These are phyloP conservation scores for Pyrgus malvae DNA, from an alignment of 2,888 invertebrate genomes.

Conservation along the genomic window DNA sequence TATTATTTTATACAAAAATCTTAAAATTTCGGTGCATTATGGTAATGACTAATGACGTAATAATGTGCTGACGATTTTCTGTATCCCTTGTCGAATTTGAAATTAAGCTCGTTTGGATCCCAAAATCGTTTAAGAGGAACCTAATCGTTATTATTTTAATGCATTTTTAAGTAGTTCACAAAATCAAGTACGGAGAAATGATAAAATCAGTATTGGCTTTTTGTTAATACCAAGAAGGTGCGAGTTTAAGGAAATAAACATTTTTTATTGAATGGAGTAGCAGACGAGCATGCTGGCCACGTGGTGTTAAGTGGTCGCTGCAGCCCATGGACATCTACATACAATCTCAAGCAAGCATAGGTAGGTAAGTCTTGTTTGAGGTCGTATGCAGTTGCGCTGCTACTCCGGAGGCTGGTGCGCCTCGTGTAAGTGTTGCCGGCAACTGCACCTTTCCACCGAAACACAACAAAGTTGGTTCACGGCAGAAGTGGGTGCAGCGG, in stretches of 20 bases:
- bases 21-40: conserved; percentile 66
- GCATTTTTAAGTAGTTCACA: conserved; percentile 21
- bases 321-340: too few species aligned
- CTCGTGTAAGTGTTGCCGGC: too few species aligned
- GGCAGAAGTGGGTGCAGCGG: too few species aligned
- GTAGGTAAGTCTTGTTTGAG: too few species aligned
- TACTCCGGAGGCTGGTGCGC: too few species aligned
- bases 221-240: conserved; percentile 3
- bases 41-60: conserved; percentile 70
- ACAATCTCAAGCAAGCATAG: too few species aligned
- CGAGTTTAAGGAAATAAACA: not conserved
- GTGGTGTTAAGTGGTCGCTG: too few species aligned
- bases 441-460: too few species aligned
- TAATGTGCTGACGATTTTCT: conserved; percentile 60
- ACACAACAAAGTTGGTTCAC: too few species aligned
- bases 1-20: conserved; percentile 55
- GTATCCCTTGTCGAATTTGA: conserved; percentile 48
- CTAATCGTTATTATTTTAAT: conserved; percentile 25
- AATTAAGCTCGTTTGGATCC: conserved; percentile 39
- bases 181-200: not conserved
- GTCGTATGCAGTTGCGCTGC: too few species aligned
- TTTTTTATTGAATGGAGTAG: too few species aligned
- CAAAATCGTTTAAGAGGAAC: conserved; percentile 35
- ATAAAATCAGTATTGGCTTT: conserved; percentile 1
- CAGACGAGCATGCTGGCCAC: too few species aligned